Evolutionary conservation across 2,113 vertebrate species (phyloP), one percentile per base, ranked within the genome.

Genomic region (Sinocyclocheilus anophthalmus): DNA sequence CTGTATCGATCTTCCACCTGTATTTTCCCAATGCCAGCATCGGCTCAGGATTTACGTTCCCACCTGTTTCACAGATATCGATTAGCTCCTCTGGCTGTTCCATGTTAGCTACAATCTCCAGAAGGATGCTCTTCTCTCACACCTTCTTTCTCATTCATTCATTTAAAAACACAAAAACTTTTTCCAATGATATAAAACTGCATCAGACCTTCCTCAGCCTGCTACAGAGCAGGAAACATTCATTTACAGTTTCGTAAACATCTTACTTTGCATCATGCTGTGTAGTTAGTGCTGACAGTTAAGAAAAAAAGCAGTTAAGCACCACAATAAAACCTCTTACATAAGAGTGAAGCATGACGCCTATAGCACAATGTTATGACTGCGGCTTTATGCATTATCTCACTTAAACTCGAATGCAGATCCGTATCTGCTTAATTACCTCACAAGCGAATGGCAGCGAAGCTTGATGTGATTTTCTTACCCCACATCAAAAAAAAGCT

Each of bases 11-110:
- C 30, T 16, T 55, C 90, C 93, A 85, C 90, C 89, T 89, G 87
- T 89, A 86, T 90, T 88, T 91, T 89, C 90, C 89, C 89, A 42
- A 24, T 73, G 79, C 76, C 67, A 90, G 88, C 90, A 91, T 92
- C 90, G 88, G 92, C 87, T 89, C 57, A 88, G 92, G 88, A 86
- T 92, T 93, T 91, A 91, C 89, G 84, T 70, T 91, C 87, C 88
- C 92, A 93, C 88, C 83, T 84, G 88, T 89, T 89, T 81, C 88
- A 86, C 88, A 88, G 85, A 79, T 91, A 94, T 94, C 89, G 92
- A 94, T 93, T 90, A 89, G 85, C 86, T 82, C 87, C 79, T 83
- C 86, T 61, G 42, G 76, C 85, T 86, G 82, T 85, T 63, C 80
- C 10, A 87, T 80, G 50, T 57, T 78, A 76, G 75, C 57, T 69